Evolutionary conservation across 2,113 vertebrate genomes (phyloP).

Genomic region (Gorsachius goisagi): DNA sequence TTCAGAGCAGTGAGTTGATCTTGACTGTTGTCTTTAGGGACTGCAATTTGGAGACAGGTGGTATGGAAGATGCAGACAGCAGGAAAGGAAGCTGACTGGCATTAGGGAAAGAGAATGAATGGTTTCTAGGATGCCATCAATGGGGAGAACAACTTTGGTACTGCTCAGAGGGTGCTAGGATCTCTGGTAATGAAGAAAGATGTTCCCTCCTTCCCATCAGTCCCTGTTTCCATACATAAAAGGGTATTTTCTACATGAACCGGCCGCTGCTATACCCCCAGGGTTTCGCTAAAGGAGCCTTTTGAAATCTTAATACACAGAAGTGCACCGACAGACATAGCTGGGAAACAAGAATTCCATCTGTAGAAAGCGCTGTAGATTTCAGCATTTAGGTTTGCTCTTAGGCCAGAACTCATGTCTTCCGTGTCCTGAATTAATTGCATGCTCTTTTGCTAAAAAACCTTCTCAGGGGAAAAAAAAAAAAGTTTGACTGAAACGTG

Average conservation of each 20-base stretch:
- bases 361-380: not conserved
- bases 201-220: not conserved
- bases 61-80: not conserved
- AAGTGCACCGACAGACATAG: not conserved
- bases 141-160: not conserved
- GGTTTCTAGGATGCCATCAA: not conserved
- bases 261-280: fast-evolving
- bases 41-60: not conserved
- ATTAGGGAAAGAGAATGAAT: not conserved
- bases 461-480: not conserved
- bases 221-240: not conserved
- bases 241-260: not conserved
- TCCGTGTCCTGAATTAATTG: not conserved
- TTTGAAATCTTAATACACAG: not conserved
- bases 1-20: not conserved
- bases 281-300: not conserved
- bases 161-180: not conserved
- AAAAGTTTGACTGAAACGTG: not conserved
- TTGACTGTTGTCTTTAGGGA: not conserved
- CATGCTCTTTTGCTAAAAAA: not conserved
- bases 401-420: not conserved
- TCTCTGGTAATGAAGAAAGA: not conserved
- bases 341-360: not conserved
- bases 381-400: not conserved
- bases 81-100: not conserved